These are phyloP conservation scores for Steinernema carpocapsae DNA, from an alignment of 2,888 invertebrate species.

Conservation along the genomic window DNA sequence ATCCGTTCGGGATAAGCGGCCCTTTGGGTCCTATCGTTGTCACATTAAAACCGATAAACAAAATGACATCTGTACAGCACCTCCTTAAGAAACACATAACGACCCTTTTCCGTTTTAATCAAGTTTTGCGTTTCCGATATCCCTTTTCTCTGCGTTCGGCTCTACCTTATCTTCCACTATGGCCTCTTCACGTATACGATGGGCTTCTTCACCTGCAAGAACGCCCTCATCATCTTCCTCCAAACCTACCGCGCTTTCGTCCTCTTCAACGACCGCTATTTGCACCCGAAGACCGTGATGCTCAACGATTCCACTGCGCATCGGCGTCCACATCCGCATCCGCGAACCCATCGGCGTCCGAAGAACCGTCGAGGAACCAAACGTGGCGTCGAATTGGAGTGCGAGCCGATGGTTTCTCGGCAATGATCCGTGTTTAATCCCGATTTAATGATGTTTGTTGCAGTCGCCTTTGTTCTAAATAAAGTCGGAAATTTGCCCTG, in stretches of 20 bases:
- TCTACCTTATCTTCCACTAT: slow-evolving; percentile 85
- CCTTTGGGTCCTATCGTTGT: no score
- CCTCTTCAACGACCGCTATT: slow-evolving; percentile 59
- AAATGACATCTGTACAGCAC: no score
- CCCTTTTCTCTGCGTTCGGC: slow-evolving; percentile 71
- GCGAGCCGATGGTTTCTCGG: slow-evolving; percentile 19
- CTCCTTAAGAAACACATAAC: no score
- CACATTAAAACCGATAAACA: no score
- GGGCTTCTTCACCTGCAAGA: slow-evolving; percentile 89
- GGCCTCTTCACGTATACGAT: slow-evolving; percentile 91
- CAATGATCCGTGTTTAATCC: background rate
- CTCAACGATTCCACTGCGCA: slow-evolving; percentile 34
- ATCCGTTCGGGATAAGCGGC: no score
- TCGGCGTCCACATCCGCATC: background rate
- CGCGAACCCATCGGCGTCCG: background rate
- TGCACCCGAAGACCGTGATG: slow-evolving; percentile 54
- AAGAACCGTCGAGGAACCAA: background rate
- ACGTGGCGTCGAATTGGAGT: background rate
- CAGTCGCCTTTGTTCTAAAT: no score
- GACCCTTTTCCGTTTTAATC: background rate
- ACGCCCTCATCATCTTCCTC: slow-evolving; percentile 84
- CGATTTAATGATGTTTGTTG: no score
- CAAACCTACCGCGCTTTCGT: slow-evolving; percentile 60
- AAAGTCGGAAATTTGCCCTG: no score
- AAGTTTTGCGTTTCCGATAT: slow-evolving; percentile 65